Evolutionary conservation across 2,888 invertebrate species (phyloP).

Genomic region (Athalia circularis): DNA sequence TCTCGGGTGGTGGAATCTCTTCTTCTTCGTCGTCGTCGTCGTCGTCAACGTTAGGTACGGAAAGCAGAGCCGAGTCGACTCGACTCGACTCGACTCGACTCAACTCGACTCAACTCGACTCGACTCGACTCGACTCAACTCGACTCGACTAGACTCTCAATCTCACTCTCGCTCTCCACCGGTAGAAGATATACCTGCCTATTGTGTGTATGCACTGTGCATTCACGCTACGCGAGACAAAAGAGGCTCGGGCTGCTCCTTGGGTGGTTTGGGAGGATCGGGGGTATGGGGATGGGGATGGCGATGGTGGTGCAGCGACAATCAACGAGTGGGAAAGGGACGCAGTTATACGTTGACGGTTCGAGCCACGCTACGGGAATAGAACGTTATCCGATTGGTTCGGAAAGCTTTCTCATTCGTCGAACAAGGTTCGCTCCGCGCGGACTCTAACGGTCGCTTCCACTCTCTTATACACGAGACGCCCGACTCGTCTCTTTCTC

Average conservation of each 20-base stretch:
- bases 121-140: not conserved
- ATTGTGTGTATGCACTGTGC: slow-evolving; percentile 65
- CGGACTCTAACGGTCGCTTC: slow-evolving; percentile 51
- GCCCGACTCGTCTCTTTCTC: slow-evolving; percentile 45
- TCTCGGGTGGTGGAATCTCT: too few relatives aligned
- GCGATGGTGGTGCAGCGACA: slow-evolving; percentile 14
- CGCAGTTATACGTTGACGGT: slow-evolving; percentile 46
- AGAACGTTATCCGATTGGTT: slow-evolving; percentile 11
- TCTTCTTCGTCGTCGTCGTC: too few relatives aligned
- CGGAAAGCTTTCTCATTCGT: slow-evolving; percentile 23
- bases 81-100: slow-evolving; percentile 22
- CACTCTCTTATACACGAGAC: slow-evolving; percentile 4
- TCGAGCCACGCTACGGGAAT: not conserved
- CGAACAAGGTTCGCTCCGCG: slow-evolving; percentile 51
- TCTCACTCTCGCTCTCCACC: slow-evolving; percentile 41
- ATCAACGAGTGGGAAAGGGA: slow-evolving; percentile 26
- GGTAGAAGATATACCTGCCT: slow-evolving; percentile 43
- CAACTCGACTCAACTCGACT: slow-evolving; percentile 10
- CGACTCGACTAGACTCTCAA: slow-evolving; percentile 38
- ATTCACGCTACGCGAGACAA: slow-evolving; percentile 68
- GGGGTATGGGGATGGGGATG: not conserved
- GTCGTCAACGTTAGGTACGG: not conserved
- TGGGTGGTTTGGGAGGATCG: slow-evolving; percentile 59
- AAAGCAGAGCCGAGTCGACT: slow-evolving; percentile 19
- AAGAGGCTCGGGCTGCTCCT: slow-evolving; percentile 62